phyloP scores from a whole-genome alignment of 2,888 invertebrate species.

The Drosophila maculinotata region DNA sequence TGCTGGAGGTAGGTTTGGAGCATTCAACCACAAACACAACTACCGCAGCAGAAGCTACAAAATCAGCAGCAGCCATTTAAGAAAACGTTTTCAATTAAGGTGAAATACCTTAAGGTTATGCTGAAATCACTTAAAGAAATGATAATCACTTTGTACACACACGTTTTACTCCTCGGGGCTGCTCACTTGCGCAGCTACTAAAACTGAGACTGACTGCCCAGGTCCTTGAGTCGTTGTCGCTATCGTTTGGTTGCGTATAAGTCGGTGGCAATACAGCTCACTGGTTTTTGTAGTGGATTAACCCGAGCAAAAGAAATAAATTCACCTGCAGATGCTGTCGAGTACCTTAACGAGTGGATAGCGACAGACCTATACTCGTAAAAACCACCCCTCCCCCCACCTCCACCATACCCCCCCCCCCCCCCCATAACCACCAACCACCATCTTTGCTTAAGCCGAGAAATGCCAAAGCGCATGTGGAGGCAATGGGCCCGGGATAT shows the following conservation, averaged over 20 bases:
- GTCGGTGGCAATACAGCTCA: slow-evolving; percentile 44
- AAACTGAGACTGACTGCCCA: slow-evolving; percentile 23
- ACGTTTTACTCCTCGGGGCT: slow-evolving; percentile 72
- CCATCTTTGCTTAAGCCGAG: slow-evolving; percentile 22
- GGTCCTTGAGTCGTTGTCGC: slow-evolving; percentile 16
- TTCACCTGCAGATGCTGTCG: slow-evolving; percentile 74
- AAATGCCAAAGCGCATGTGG: slow-evolving; percentile 39
- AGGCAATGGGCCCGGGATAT: slow-evolving; percentile 34
- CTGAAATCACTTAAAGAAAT: slow-evolving; percentile 81
- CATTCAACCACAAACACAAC: slow-evolving; percentile 63
- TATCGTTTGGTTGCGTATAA: slow-evolving; percentile 18
- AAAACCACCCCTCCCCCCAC: neutral
- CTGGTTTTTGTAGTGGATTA: slow-evolving; percentile 76
- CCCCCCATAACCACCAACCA: too few species aligned
- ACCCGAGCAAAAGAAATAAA: slow-evolving; percentile 76
- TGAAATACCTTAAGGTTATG: slow-evolving; percentile 75
- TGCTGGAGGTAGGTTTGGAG: slow-evolving; percentile 36
- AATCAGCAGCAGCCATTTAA: slow-evolving; percentile 64
- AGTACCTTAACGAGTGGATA: slow-evolving; percentile 44
- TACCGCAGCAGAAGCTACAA: too few species aligned
- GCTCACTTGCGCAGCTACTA: slow-evolving; percentile 45
- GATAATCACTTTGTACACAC: slow-evolving; percentile 79
- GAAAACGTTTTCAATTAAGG: slow-evolving; percentile 74
- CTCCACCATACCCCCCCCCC: neutral
- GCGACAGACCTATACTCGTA: slow-evolving; percentile 5